Evolutionary conservation across 2,888 invertebrate species (phyloP).

Genomic region (Linyphia triangularis): DNA sequence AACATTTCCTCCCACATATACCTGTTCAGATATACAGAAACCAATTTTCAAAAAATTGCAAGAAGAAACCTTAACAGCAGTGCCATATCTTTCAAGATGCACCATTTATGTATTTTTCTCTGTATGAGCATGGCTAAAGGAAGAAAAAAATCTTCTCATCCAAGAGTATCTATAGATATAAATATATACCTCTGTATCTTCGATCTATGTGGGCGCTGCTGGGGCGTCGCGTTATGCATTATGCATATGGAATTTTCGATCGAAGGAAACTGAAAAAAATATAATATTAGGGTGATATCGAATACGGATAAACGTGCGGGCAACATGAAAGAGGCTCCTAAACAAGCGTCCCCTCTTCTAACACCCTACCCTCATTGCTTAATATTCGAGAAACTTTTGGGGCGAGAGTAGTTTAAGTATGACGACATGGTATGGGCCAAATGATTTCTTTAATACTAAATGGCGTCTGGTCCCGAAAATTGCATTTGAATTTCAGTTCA

Average conservation of each 20-base stretch:
- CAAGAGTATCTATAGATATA: conserved; percentile 14
- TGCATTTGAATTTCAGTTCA: not conserved
- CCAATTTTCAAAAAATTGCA: not conserved
- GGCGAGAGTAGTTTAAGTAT: conserved; percentile 26
- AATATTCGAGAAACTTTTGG: not conserved
- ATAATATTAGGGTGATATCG: conserved; percentile 64
- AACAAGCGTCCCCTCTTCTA: conserved; percentile 17
- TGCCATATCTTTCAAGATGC: conserved; percentile 8
- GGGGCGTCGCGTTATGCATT: conserved; percentile 34
- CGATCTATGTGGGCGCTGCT: not conserved
- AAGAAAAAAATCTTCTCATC: not conserved
- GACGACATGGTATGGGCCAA: not conserved
- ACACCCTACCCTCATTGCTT: conserved; percentile 9
- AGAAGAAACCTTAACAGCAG: not conserved
- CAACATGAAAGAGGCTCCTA: conserved; percentile 47
- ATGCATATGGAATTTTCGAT: conserved; percentile 59
- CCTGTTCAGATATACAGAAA: not conserved
- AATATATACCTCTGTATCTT: conserved; percentile 20
- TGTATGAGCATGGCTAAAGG: not conserved
- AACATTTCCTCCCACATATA: not conserved
- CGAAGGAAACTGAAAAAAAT: conserved; percentile 48
- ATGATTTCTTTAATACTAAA: not conserved
- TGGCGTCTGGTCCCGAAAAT: not conserved
- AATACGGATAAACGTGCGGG: conserved; percentile 62
- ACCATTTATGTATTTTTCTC: conserved; percentile 56